Percentiles rank a stretch among this genome's conserved stretches.
Conservation (phyloP, 2,113 vertebrate genomes). For the Microcebus lehilahytsara region DNA sequence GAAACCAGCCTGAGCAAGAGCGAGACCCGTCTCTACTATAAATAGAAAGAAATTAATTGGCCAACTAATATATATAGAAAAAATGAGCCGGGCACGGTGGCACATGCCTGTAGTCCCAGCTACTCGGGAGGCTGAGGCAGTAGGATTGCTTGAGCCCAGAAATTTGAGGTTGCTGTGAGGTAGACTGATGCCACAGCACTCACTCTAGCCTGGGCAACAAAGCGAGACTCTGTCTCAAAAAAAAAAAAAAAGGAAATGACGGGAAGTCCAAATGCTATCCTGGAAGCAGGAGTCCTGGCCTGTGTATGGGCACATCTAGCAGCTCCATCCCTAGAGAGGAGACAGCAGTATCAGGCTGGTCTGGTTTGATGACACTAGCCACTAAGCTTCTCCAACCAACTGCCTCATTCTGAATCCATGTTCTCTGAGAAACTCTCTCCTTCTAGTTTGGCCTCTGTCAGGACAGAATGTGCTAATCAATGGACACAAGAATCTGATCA, state of each 20-base stretch:
- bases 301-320: rapidly evolving
- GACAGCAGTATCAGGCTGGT: neutral
- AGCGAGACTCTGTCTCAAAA: too few relatives aligned
- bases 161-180: too few relatives aligned
- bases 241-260: neutral
- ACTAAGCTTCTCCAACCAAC: neutral
- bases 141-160: too few relatives aligned
- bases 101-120: too few relatives aligned
- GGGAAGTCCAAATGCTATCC: neutral
- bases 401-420: neutral
- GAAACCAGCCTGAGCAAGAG: too few relatives aligned
- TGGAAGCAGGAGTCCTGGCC: neutral
- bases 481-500: neutral
- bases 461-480: neutral
- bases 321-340: neutral
- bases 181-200: too few relatives aligned
- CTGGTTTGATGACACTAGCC: neutral
- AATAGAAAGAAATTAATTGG: too few relatives aligned
- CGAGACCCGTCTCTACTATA: too few relatives aligned
- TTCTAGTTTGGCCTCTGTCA: neutral
- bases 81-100: too few relatives aligned
- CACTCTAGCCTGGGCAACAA: too few relatives aligned
- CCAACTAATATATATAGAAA: too few relatives aligned
- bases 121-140: too few relatives aligned
- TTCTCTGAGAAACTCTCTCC: neutral